These are phyloP conservation scores for Isichthys henryi DNA, from an alignment of 2,113 vertebrate genomes.

Conservation along the genomic window DNA sequence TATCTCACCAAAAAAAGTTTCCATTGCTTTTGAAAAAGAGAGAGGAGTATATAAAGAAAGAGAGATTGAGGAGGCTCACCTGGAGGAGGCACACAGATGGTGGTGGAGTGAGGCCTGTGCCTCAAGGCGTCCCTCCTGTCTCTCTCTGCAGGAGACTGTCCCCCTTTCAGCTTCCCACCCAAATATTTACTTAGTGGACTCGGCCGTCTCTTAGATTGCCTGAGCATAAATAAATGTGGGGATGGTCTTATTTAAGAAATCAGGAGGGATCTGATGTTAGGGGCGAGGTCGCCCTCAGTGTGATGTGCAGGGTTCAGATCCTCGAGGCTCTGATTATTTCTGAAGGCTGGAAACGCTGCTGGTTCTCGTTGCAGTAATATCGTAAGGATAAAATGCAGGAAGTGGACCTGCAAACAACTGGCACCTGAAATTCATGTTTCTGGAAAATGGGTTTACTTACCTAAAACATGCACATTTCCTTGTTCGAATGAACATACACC, in stretches of 20 bases:
- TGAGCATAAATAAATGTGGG: conserved; percentile 31
- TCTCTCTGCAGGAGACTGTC: conserved; percentile 32
- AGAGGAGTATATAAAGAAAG: background rate
- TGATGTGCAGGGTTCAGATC: background rate
- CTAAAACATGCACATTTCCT: background rate
- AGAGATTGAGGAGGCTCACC: conserved; percentile 30
- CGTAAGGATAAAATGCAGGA: background rate
- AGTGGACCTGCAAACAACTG: background rate
- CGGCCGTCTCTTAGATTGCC: conserved; percentile 41
- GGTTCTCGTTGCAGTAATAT: background rate
- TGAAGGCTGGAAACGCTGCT: background rate
- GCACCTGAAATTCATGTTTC: background rate
- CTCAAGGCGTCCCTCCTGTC: background rate
- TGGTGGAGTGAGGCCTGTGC: conserved; percentile 22
- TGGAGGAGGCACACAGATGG: conserved; percentile 26
- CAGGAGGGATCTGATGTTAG: background rate
- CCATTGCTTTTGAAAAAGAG: conserved; percentile 31
- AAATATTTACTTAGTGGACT: conserved; percentile 57
- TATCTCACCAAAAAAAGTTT: conserved; percentile 27
- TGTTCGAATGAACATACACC: background rate
- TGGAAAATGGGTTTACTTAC: background rate
- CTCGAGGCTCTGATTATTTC: background rate
- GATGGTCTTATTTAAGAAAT: background rate
- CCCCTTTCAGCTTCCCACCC: conserved; percentile 47
- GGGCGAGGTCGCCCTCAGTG: background rate